Percentiles rank a stretch among this genome's conserved stretches.
Conservation (phyloP, 2,113 vertebrate genomes). For the Passer domesticus region DNA sequence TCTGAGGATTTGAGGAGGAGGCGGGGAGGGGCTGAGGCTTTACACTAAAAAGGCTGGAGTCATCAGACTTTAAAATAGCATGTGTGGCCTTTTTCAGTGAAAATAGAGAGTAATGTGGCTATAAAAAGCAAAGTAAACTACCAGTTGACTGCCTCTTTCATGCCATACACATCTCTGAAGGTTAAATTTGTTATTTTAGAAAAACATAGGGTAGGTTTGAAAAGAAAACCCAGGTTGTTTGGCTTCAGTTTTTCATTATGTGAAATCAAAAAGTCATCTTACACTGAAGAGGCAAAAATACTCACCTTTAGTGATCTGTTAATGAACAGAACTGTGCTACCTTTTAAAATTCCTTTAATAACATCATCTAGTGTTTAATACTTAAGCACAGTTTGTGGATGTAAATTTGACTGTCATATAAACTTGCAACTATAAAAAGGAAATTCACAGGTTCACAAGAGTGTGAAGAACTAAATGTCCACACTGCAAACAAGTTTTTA, state of each 20-base stretch:
- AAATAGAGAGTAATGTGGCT: slow-evolving; percentile 43
- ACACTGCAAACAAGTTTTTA: background rate
- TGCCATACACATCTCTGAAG: slow-evolving; percentile 51
- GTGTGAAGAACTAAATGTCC: background rate
- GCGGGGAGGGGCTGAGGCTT: slow-evolving; percentile 63
- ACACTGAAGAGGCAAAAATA: background rate
- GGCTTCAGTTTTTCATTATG: background rate
- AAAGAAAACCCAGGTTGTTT: slow-evolving; percentile 15
- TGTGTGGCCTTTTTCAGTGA: slow-evolving; percentile 57
- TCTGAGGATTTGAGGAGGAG: slow-evolving; percentile 61
- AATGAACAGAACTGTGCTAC: background rate
- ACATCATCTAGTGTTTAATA: background rate
- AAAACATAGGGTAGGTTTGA: slow-evolving; percentile 54
- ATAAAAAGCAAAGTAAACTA: slow-evolving; percentile 68
- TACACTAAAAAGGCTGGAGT: slow-evolving; percentile 67
- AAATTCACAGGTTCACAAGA: background rate
- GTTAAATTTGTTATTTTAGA: slow-evolving; percentile 64
- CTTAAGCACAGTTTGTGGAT: background rate
- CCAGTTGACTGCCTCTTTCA: slow-evolving; percentile 64
- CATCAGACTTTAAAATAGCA: slow-evolving; percentile 79
- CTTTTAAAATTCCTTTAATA: background rate
- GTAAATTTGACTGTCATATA: background rate
- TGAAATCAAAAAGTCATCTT: background rate
- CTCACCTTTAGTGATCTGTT: background rate
- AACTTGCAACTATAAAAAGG: background rate